A percentile compares a stretch with the other conserved stretches of the same genome.
phyloP scores from a whole-genome alignment of 2,888 invertebrate species.

The Tipula helvola region DNA sequence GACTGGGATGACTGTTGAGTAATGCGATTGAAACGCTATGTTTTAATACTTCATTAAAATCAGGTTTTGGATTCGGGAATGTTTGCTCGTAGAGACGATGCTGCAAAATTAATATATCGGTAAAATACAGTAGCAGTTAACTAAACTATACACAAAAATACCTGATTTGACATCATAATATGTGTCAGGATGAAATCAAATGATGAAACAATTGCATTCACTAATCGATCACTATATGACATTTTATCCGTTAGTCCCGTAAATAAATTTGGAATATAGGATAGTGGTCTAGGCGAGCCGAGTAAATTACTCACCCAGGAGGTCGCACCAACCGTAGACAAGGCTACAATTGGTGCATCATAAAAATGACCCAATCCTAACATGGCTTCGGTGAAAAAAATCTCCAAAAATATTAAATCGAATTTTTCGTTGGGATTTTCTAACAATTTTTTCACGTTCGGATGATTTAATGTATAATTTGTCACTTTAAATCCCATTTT shows the following conservation, averaged over 20 bases:
- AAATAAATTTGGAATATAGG: conserved; percentile 27
- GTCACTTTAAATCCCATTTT: conserved; percentile 11
- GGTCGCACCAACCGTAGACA: conserved; percentile 21
- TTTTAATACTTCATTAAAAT: conserved; percentile 22
- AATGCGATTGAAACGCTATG: conserved; percentile 26
- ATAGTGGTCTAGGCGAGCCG: conserved; percentile 28
- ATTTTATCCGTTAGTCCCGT: conserved; percentile 28
- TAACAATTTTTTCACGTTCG: conserved; percentile 12
- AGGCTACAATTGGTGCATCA: conserved; percentile 21
- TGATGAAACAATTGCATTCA: conserved; percentile 25
- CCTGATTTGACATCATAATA: conserved; percentile 26
- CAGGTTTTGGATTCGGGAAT: conserved; percentile 24
- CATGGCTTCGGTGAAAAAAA: conserved; percentile 23
- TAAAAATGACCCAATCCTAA: conserved; percentile 22
- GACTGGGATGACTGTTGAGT: conserved; percentile 30
- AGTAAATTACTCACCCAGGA: conserved; percentile 16
- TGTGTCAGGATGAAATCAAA: conserved; percentile 22
- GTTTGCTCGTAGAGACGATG: conserved; percentile 22
- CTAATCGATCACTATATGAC: conserved; percentile 27
- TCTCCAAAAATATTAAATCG: conserved; percentile 22
- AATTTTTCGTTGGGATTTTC: conserved; percentile 20
- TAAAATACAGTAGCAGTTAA: neutral
- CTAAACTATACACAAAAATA: neutral
- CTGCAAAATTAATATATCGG: neutral
- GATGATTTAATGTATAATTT: conserved; percentile 12